These are phyloP conservation scores for Eurypyga helias DNA, from an alignment of 2,113 vertebrate species.

Conservation along the genomic window DNA sequence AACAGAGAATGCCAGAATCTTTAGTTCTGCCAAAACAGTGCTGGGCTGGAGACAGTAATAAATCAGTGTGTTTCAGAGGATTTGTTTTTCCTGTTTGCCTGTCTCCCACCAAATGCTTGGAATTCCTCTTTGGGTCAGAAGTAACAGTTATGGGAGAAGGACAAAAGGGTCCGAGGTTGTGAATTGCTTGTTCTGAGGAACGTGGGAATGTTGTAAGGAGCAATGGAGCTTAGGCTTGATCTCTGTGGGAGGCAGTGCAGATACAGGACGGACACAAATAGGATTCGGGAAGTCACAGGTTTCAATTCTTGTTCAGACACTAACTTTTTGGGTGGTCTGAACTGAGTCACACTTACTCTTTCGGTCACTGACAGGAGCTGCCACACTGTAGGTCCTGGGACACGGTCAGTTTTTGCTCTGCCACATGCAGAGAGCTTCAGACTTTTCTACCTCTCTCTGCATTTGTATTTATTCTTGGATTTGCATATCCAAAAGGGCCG, in stretches of 20 bases:
- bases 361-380: not conserved
- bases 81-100: constrained; percentile 58
- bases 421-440: not conserved
- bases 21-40: constrained; percentile 8
- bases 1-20: not conserved
- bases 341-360: not conserved
- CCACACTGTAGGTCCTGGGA: not conserved
- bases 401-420: not conserved
- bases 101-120: constrained; percentile 51
- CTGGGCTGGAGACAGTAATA: constrained; percentile 20
- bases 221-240: not conserved
- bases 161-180: constrained; percentile 60
- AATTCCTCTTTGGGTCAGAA: constrained; percentile 60
- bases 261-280: not conserved
- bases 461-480: not conserved
- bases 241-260: constrained; percentile 27
- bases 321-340: constrained; percentile 24
- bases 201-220: constrained; percentile 45
- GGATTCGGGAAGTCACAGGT: not conserved
- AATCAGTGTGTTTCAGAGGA: constrained; percentile 26
- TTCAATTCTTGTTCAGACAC: not conserved
- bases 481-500: not conserved
- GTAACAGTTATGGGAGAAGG: constrained; percentile 55
- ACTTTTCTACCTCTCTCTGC: not conserved
- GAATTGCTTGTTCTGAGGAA: constrained; percentile 52